Evolutionary conservation across 1,140 invertebrate species (phyloP).

Genomic region (Drosophila saltans): DNA sequence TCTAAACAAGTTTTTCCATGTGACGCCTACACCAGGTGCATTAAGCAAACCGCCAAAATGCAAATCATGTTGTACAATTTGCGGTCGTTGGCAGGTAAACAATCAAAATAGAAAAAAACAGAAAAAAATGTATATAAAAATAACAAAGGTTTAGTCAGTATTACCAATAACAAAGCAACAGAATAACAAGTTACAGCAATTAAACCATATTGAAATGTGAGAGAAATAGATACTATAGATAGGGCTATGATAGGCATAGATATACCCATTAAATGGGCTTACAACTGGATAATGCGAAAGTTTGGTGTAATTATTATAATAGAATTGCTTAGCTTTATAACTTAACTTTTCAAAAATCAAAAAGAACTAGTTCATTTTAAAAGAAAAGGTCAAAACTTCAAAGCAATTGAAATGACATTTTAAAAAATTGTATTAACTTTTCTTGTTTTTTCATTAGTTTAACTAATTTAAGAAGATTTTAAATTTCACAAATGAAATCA

Average conservation of each 20-base stretch:
- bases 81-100: constrained; percentile 6
- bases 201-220: constrained; percentile 18
- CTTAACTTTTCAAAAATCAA: too few relatives aligned
- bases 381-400: too few relatives aligned
- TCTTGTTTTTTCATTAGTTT: too few relatives aligned
- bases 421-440: too few relatives aligned
- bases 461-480: too few relatives aligned
- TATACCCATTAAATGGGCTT: background rate
- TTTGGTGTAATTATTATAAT: too few relatives aligned
- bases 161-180: constrained; percentile 34
- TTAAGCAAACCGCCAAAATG: constrained; percentile 36
- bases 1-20: constrained; percentile 10
- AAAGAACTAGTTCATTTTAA: too few relatives aligned
- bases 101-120: constrained; percentile 10
- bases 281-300: too few relatives aligned
- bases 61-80: constrained; percentile 7
- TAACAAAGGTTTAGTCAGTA: constrained; percentile 22
- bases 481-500: too few relatives aligned
- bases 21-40: constrained; percentile 29
- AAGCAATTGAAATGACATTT: too few relatives aligned
- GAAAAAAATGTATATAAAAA: constrained; percentile 3
- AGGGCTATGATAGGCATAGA: background rate
- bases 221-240: background rate
- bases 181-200: constrained; percentile 44
- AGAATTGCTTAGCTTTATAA: too few relatives aligned